phyloP scores from a whole-genome alignment of 2,888 invertebrate species.

The Heliconius aoede region DNA sequence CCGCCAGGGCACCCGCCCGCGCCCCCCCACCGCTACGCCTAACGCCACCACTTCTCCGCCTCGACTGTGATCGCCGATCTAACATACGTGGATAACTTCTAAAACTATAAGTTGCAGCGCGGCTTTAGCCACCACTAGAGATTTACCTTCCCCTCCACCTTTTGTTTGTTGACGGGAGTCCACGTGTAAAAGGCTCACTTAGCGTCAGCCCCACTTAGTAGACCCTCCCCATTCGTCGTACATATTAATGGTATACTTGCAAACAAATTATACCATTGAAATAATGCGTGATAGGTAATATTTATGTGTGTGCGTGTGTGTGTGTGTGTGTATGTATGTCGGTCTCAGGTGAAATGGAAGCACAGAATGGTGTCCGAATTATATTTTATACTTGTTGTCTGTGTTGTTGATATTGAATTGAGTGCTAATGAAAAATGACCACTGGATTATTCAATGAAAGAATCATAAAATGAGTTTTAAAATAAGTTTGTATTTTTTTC shows the following conservation, averaged over 20 bases:
- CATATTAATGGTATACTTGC: background rate
- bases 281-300: background rate
- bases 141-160: background rate
- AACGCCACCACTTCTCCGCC: background rate
- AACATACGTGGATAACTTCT: no score
- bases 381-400: slow-evolving; percentile 10
- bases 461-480: background rate
- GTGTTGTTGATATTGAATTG: background rate
- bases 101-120: no score
- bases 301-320: background rate
- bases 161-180: no score
- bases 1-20: slow-evolving; percentile 87
- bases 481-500: background rate
- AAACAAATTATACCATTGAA: no score
- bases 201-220: no score
- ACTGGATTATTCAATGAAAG: background rate
- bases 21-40: slow-evolving; percentile 54
- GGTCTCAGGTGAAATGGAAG: background rate
- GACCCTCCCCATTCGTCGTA: background rate
- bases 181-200: no score
- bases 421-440: background rate
- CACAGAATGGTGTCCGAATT: background rate
- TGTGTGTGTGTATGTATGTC: background rate
- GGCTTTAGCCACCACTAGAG: no score
- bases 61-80: no score